phyloP scores from a whole-genome alignment of 2,113 vertebrate genomes.

The Bos taurus region ARS-UCD2.0 NC_037335.1:64067001-64067500 shows the following conservation, averaged over 20 bases:
- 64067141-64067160: background rate
- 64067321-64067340: background rate
- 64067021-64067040: background rate
- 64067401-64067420: background rate
- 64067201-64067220: background rate
- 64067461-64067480: background rate
- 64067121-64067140: background rate
- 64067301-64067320: background rate
- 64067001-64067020: background rate
- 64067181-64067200: background rate
- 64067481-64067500: background rate
- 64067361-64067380: background rate
- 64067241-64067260: background rate
- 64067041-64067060: constrained; percentile 16
- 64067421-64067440: background rate
- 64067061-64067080: background rate
- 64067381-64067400: background rate
- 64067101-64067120: background rate
- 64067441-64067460: background rate
- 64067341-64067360: background rate
- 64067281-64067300: background rate
- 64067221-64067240: background rate
- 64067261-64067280: background rate
- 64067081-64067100: background rate
- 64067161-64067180: background rate